phyloP scores from a whole-genome alignment of 2,888 invertebrate genomes.

The Arge pagana region DNA sequence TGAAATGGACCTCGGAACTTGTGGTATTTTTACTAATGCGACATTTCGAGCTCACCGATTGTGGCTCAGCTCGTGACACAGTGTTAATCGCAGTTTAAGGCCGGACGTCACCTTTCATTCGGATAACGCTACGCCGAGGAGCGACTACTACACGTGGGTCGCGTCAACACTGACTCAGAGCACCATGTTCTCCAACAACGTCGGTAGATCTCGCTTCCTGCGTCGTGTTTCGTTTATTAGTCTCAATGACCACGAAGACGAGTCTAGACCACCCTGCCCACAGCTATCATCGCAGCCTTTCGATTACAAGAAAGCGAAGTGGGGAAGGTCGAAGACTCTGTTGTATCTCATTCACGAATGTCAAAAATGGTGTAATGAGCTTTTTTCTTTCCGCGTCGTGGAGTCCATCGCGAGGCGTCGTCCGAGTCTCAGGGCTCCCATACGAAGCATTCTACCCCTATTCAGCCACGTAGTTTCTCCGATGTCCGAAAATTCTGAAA shows the following conservation, averaged over 20 bases:
- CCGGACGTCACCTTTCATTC: conserved; percentile 25
- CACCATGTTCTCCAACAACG: conserved; percentile 19
- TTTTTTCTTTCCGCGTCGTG: too few species aligned
- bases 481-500: too few species aligned
- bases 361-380: too few species aligned
- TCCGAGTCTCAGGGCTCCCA: too few species aligned
- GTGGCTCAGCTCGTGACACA: conserved; percentile 9
- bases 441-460: too few species aligned
- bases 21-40: conserved; percentile 9
- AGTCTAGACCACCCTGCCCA: conserved; percentile 21
- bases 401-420: too few species aligned
- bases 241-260: conserved; percentile 16
- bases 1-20: too few species aligned
- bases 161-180: conserved; percentile 17
- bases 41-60: conserved; percentile 14
- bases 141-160: conserved; percentile 6
- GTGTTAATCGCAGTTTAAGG: too few species aligned
- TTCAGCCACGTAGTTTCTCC: too few species aligned
- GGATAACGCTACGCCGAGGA: conserved; percentile 18
- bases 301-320: background rate
- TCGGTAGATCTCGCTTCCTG: conserved; percentile 24
- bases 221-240: conserved; percentile 16
- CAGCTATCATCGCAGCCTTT: conserved; percentile 10
- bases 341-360: too few species aligned
- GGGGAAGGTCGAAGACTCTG: too few species aligned